Evolutionary conservation across 53 echinoderm and acorn worm species (phyloP).

Genomic region (Antedon mediterranea): DNA sequence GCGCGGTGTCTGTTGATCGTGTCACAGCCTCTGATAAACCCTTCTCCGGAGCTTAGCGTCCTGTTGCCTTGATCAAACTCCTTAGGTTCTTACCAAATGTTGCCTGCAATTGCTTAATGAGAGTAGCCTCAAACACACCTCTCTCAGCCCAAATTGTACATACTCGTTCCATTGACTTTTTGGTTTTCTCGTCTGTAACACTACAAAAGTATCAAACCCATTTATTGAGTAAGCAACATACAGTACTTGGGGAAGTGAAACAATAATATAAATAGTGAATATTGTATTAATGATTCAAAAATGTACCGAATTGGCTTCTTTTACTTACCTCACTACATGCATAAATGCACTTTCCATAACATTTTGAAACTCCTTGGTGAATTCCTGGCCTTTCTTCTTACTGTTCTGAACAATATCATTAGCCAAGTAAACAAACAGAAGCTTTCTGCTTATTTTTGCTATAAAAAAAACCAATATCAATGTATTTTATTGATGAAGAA

Average conservation of each 20-base stretch:
- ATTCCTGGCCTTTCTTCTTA: conserved; percentile 92
- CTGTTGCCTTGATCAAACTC: too few species aligned
- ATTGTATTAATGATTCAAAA: too few species aligned
- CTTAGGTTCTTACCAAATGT: background rate
- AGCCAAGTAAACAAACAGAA: conserved; percentile 76
- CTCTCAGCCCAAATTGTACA: conserved; percentile 81
- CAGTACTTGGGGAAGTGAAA: too few species aligned
- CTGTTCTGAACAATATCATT: conserved; percentile 98
- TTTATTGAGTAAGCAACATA: too few species aligned
- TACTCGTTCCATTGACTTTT: conserved; percentile 54
- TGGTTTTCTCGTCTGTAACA: conserved; percentile 58
- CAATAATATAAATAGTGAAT: too few species aligned
- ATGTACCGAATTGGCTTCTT: background rate
- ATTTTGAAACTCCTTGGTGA: conserved; percentile 56
- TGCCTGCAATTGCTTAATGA: conserved; percentile 46
- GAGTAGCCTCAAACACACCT: conserved; percentile 54
- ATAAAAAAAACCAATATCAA: background rate
- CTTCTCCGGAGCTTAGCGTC: too few species aligned
- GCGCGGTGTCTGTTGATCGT: too few species aligned
- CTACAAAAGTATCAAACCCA: too few species aligned
- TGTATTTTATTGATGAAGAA: too few species aligned
- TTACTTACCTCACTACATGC: conserved; percentile 81
- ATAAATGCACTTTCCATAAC: conserved; percentile 72
- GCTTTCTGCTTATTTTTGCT: conserved; percentile 67
- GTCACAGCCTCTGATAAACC: too few species aligned